Percentiles rank a stretch among this genome's conserved stretches.
Conservation (phyloP, 2,113 vertebrate genomes). For the Pionites leucogaster region DNA sequence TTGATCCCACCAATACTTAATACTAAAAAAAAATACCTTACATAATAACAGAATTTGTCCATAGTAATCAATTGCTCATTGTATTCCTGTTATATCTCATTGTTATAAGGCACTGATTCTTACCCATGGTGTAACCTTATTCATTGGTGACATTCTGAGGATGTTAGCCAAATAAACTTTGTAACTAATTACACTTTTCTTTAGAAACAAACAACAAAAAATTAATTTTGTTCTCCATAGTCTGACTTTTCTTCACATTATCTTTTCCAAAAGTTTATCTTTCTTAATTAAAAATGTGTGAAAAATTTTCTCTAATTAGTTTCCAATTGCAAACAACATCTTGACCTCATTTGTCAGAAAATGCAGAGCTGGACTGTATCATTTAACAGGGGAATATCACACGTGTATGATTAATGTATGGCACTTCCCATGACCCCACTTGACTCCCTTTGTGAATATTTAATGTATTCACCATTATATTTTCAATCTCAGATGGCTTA, state of each 20-base stretch:
- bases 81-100: not conserved
- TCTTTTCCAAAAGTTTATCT: not conserved
- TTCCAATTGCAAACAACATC: constrained; percentile 45
- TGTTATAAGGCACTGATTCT: not conserved
- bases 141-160: not conserved
- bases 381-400: constrained; percentile 58
- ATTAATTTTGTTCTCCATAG: not conserved
- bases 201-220: not conserved
- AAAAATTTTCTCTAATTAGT: constrained; percentile 51
- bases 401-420: constrained; percentile 59
- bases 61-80: not conserved
- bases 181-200: not conserved
- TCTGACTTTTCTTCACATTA: not conserved
- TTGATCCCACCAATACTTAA: not conserved
- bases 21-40: not conserved
- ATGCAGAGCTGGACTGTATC: not conserved
- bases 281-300: not conserved
- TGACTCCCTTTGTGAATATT: constrained; percentile 62
- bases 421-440: constrained; percentile 43
- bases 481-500: constrained; percentile 42
- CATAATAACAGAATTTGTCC: not conserved
- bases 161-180: not conserved
- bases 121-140: not conserved
- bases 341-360: constrained; percentile 65
- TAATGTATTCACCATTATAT: constrained; percentile 18